Evolutionary conservation across 2,888 invertebrate genomes (phyloP).

Genomic region (Nyleta sp.): DNA sequence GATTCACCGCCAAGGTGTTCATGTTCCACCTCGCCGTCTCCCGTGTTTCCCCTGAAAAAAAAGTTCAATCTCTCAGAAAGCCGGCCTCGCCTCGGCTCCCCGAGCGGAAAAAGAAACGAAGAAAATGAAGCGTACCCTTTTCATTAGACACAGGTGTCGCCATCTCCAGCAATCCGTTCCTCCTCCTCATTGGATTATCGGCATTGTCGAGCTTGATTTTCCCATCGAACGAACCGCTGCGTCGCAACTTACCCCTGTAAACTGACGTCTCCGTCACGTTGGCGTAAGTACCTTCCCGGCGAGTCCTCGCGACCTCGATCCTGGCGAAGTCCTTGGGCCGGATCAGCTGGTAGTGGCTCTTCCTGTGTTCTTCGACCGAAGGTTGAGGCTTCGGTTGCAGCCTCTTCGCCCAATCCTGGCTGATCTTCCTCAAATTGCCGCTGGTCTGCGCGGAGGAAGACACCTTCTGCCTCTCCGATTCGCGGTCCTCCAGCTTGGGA

Average conservation of each 20-base stretch:
- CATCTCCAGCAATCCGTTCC: conserved; percentile 18
- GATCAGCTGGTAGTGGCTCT: conserved; percentile 83
- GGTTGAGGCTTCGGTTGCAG: no score
- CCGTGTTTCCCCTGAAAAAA: conserved; percentile 57
- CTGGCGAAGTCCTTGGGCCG: conserved; percentile 84
- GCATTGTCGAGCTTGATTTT: conserved; percentile 33
- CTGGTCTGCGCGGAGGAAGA: conserved; percentile 85
- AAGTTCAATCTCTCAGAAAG: conserved; percentile 37
- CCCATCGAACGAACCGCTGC: conserved; percentile 12
- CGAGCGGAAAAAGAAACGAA: not conserved
- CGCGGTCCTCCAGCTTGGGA: conserved; percentile 24
- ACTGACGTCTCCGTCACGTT: conserved; percentile 81
- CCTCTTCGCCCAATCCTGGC: conserved; percentile 31
- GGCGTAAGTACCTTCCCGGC: conserved; percentile 81
- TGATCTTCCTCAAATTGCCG: conserved; percentile 82
- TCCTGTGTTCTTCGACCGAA: conserved; percentile 30
- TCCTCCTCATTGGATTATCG: conserved; percentile 33
- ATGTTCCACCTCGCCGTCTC: conserved; percentile 76
- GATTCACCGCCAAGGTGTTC: conserved; percentile 86
- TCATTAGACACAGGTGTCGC: conserved; percentile 51
- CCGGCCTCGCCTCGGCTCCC: not conserved
- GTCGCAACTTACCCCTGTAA: conserved; percentile 70
- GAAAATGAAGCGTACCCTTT: conserved; percentile 36
- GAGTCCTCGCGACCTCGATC: conserved; percentile 81
- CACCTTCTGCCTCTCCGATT: conserved; percentile 81